These are phyloP conservation scores for Melanotus villosus DNA, from an alignment of 2,888 invertebrate genomes.

Conservation along the genomic window DNA sequence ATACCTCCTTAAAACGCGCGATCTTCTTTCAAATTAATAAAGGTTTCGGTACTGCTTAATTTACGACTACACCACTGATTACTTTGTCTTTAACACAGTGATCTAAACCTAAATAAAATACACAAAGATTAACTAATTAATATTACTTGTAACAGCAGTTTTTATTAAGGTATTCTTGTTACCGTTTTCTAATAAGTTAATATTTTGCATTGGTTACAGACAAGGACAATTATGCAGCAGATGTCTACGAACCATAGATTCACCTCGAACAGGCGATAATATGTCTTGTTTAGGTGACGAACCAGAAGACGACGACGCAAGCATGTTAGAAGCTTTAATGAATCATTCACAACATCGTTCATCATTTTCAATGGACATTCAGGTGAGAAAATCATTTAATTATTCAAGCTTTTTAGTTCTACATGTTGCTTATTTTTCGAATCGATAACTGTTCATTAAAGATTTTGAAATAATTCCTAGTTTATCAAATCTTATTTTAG, in stretches of 20 bases:
- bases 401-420: slow-evolving; percentile 61
- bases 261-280: slow-evolving; percentile 70
- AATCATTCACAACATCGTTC: slow-evolving; percentile 58
- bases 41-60: too few relatives aligned
- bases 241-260: slow-evolving; percentile 80
- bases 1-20: too few relatives aligned
- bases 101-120: too few relatives aligned
- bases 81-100: too few relatives aligned
- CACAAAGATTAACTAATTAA: too few relatives aligned
- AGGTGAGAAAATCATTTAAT: slow-evolving; percentile 62
- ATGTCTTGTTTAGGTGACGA: slow-evolving; percentile 75
- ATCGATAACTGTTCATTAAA: background rate
- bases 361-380: slow-evolving; percentile 65
- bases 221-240: slow-evolving; percentile 88
- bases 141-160: too few relatives aligned
- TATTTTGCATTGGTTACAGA: slow-evolving; percentile 67
- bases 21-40: too few relatives aligned
- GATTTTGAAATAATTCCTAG: background rate
- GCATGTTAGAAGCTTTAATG: slow-evolving; percentile 71
- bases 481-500: too few relatives aligned
- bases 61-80: too few relatives aligned
- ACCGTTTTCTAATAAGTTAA: slow-evolving; percentile 27
- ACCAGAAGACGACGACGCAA: slow-evolving; percentile 81
- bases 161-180: too few relatives aligned
- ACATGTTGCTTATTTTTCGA: slow-evolving; percentile 56